These are phyloP conservation scores for Percopsis omiscomaycus DNA, from an alignment of 2,797 vertebrate species.

Conservation along the genomic window DNA sequence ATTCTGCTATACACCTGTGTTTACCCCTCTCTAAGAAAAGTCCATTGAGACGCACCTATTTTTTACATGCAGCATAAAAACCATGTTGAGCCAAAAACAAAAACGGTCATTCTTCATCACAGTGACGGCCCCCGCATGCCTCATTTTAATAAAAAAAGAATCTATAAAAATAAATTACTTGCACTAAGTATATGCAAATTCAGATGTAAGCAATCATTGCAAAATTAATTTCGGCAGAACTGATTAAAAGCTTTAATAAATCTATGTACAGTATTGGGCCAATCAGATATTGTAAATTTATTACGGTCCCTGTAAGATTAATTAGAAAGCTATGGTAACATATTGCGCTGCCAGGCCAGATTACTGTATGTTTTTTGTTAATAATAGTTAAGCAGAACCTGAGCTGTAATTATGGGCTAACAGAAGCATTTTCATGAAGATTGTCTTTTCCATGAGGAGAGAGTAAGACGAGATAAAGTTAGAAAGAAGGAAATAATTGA, in stretches of 20 bases:
- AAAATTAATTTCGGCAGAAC: conserved; percentile 99
- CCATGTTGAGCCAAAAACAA: conserved; percentile 29
- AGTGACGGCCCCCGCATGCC: conserved; percentile 76
- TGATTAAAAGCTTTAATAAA: conserved; percentile 99
- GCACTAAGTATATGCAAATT: conserved; percentile 98
- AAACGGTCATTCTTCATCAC: conserved; percentile 52
- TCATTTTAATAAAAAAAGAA: conserved; percentile 86
- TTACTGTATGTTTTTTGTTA: conserved; percentile 95
- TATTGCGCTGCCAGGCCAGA: conserved; percentile 96
- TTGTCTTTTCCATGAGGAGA: conserved; percentile 87
- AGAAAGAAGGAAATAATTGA: conserved; percentile 48
- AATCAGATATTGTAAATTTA: conserved; percentile 99
- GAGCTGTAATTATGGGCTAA: conserved; percentile 96
- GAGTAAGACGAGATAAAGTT: conserved; percentile 73
- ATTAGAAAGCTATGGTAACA: conserved; percentile 98
- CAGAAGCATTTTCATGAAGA: conserved; percentile 90
- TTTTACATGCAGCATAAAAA: conserved; percentile 7
- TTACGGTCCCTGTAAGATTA: conserved; percentile 99
- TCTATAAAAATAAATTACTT: conserved; percentile 98
- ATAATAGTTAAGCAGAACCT: conserved; percentile 97
- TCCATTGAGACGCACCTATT: background rate
- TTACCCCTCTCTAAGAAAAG: no score
- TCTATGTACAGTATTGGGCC: conserved; percentile 98
- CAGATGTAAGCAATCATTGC: conserved; percentile 99
- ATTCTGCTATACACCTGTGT: no score